Evolutionary conservation across 1,140 invertebrate genomes (phyloP).

Genomic region (Cyphomyrmex costatus): DNA sequence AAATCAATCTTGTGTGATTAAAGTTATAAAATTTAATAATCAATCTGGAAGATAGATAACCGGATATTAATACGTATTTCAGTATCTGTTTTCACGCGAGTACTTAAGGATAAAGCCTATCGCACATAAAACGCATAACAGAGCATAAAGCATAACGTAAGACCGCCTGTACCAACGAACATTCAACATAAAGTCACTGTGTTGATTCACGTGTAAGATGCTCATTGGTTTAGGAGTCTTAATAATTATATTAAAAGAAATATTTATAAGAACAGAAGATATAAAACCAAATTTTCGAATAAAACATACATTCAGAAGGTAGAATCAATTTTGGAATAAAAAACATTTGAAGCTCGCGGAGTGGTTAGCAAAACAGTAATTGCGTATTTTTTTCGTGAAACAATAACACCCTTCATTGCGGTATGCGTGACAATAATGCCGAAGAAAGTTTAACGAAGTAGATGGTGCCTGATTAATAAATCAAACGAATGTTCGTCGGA

Average conservation of each 20-base stretch:
- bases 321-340: too few species aligned
- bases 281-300: background rate
- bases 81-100: background rate
- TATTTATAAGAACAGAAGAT: background rate
- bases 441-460: constrained; percentile 20
- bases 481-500: constrained; percentile 19
- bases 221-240: too few species aligned
- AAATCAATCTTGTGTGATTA: background rate
- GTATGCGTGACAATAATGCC: background rate
- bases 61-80: background rate
- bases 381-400: constrained; percentile 29
- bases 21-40: background rate
- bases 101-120: too few species aligned
- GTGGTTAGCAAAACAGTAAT: background rate
- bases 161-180: too few species aligned
- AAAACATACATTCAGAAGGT: too few species aligned
- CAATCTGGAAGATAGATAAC: background rate
- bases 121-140: too few species aligned
- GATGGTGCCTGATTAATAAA: constrained; percentile 68
- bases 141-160: too few species aligned
- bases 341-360: background rate
- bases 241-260: background rate
- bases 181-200: too few species aligned
- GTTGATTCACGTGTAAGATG: too few species aligned
- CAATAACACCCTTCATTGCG: constrained; percentile 34